Base-by-base conservation (phyloP, 2,113 vertebrate genomes). In the Zeus faber region DNA sequence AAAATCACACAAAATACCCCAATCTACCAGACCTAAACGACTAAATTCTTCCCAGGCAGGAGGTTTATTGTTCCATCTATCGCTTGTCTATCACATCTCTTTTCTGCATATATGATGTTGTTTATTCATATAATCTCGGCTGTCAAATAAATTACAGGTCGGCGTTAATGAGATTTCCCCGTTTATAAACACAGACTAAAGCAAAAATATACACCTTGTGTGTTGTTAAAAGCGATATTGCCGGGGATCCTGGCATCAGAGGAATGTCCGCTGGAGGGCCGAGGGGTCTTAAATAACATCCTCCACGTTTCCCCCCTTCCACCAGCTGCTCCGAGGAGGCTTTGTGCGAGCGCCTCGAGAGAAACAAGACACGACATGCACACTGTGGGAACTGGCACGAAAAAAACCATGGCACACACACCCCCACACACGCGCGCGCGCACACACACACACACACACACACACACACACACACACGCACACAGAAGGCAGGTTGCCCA, bases 311-410 rank as follows among this genome's bases (percentile, higher is more conserved):
- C 29, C 27, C 54, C 50, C 22, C 6, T 21, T 49, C 33, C 9
- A 70, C 61, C 69, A 65, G 58, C 63, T 16, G 23, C 70, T 80
- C 59, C 53, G 53, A 74, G 67, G 35, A 68, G 16, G 59, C 67
- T 65, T 49, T 71, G 43, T 26, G 76, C 22, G 7, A 69, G 35
- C 56, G 24, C 48, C 61, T 62, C 54, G 59, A 69, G 27, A 3
- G 39, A 58, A 60, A 74, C 79, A 65, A 58, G 81, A 79, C 68
- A 49, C 17, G 62, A 72, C 77, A 71, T 2, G 79, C 53, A 67
- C 53, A 40, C 50, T 46, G 18, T 10, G 17, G 6, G 13, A 24
- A 31, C 48, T 29, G 16, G 18, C 48, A 26, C 48, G 29, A 5
- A 25, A 5, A 3, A 6, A 48, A 2, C 7, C 21, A 48, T 29